Base-by-base conservation (phyloP, 2,113 vertebrate genomes). In the Bufo gargarizans region DNA sequence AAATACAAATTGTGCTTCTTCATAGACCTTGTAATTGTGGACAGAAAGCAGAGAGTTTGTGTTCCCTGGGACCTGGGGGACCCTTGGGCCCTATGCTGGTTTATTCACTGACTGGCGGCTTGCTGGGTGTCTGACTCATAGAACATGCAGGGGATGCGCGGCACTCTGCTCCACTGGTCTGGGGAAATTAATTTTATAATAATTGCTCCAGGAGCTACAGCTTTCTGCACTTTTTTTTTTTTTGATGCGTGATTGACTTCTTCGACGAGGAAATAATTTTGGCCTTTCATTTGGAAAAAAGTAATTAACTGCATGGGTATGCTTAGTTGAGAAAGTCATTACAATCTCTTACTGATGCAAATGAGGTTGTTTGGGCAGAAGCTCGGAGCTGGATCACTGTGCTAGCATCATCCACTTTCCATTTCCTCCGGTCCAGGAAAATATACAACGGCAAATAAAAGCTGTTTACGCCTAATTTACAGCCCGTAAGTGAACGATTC, bases 271-370 rank as follows among this genome's bases (percentile, higher is more conserved):
- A 94, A 94, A 93, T 91, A 94, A 91, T 92, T 91, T 47, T 89
- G 82, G 91, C 90, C 89, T 94, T 94, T 94, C 91, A 90, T 90
- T 93, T 91, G 92, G 91, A 92, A 91, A 90, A 92, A 94, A 93
- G 93, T 91, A 94, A 94, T 94, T 94, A 93, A 94, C 91, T 92
- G 92, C 90, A 87, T 63, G 93, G 91, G 90, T 90, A 92, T 93
- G 93, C 93, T 94, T 91, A 94, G 93, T 89, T 92, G 93, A 93
- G 91, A 93, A 93, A 94, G 92, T 91, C 92, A 93, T 94, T 93
- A 93, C 91, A 91, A 90, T 90, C 90, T 90, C 91, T 93, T 92
- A 94, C 92, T 93, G 93, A 93, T 92, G 93, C 91, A 93, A 92
- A 94, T 93, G 88, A 90, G 89, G 77, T 2, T 2, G 2, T 61